A percentile compares a stretch with the other conserved stretches of the same genome.
Conservation (phyloP, 2,113 vertebrate species). For the Arenaria interpres region DNA sequence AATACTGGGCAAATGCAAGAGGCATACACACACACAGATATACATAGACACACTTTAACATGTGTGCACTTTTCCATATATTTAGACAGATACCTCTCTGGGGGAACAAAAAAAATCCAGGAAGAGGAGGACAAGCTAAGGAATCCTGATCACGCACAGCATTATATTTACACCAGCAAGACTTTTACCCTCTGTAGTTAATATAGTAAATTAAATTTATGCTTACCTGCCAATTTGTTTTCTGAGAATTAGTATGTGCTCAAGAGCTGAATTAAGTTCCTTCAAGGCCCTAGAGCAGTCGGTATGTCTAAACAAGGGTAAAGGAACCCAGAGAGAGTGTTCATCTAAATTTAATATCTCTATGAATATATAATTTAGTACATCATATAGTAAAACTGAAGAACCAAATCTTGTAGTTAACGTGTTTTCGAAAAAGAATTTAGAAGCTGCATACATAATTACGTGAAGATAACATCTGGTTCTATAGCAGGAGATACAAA, state of each 20-base stretch:
- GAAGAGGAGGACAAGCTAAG: background rate
- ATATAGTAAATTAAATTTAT: background rate
- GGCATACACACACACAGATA: background rate
- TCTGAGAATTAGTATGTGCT: background rate
- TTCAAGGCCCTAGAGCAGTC: background rate
- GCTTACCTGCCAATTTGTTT: background rate
- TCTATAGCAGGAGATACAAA: background rate
- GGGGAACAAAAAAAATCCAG: background rate
- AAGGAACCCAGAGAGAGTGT: background rate
- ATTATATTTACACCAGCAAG: background rate
- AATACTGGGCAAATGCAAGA: background rate
- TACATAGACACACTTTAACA: background rate
- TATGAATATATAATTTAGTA: constrained; percentile 50
- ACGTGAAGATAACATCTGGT: background rate
- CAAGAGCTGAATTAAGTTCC: constrained; percentile 5
- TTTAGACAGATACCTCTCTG: rapidly evolving
- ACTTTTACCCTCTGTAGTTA: background rate
- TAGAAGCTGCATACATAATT: background rate
- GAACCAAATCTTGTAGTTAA: constrained; percentile 23
- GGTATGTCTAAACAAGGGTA: background rate
- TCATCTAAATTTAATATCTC: constrained; percentile 60
- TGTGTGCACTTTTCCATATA: background rate
- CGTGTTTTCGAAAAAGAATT: background rate
- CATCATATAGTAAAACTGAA: background rate
- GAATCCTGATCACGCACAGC: background rate